Conservation (phyloP, 2,113 vertebrate species). For the Syrrhaptes paradoxus region DNA sequence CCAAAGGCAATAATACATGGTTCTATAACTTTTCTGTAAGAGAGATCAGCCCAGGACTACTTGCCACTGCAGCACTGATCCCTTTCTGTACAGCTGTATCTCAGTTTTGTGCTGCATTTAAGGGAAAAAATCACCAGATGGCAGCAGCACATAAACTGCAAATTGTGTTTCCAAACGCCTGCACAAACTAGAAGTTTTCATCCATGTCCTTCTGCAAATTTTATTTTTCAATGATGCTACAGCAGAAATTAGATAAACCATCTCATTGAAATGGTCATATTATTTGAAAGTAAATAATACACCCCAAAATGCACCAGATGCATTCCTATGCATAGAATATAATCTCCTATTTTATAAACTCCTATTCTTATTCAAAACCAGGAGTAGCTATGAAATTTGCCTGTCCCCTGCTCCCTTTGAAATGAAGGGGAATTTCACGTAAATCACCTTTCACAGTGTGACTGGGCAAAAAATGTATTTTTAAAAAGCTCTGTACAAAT, state of each 20-base stretch:
- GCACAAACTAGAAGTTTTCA: background rate
- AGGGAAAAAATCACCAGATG: constrained; percentile 55
- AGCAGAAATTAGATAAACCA: background rate
- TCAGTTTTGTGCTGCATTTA: background rate
- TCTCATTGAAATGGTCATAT: background rate
- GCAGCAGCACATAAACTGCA: constrained; percentile 69
- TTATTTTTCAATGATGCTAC: background rate
- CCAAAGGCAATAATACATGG: background rate
- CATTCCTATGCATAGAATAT: too few species aligned
- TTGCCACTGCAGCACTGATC: background rate
- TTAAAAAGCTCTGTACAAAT: background rate
- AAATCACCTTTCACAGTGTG: background rate
- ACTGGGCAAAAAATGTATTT: background rate
- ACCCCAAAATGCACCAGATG: background rate
- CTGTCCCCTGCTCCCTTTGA: background rate
- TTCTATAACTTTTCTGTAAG: background rate
- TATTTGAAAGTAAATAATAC: background rate
- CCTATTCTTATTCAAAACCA: background rate
- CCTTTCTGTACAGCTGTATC: rapidly evolving
- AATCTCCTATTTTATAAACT: background rate
- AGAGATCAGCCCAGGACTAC: background rate
- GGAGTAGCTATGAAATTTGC: background rate
- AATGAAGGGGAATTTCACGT: background rate
- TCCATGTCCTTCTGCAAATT: background rate
- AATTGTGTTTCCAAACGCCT: background rate